phyloP scores from a whole-genome alignment of 2,888 invertebrate genomes.

The Diabrotica balteata region DNA sequence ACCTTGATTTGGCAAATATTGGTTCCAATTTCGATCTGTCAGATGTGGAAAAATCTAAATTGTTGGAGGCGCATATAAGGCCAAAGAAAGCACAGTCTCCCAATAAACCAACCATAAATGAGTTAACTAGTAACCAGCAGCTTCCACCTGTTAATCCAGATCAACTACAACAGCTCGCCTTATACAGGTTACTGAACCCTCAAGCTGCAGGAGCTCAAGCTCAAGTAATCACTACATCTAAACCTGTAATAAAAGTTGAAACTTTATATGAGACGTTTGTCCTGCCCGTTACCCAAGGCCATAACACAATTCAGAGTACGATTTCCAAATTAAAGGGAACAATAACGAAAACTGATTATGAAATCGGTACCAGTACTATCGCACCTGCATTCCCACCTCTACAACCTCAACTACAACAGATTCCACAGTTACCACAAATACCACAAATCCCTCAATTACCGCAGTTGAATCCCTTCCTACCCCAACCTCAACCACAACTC shows the following conservation, averaged over 20 bases:
- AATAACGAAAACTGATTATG: slow-evolving; percentile 80
- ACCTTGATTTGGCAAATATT: slow-evolving; percentile 75
- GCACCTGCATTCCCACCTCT: slow-evolving; percentile 62
- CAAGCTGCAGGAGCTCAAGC: slow-evolving; percentile 71
- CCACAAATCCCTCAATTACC: slow-evolving; percentile 45
- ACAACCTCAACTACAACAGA: slow-evolving; percentile 52
- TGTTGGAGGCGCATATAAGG: slow-evolving; percentile 63
- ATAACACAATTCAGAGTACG: slow-evolving; percentile 78
- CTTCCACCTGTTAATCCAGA: slow-evolving; percentile 40
- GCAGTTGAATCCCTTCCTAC: slow-evolving; percentile 64
- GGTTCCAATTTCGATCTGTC: slow-evolving; percentile 76
- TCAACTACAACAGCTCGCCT: slow-evolving; percentile 57
- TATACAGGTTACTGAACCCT: slow-evolving; percentile 72
- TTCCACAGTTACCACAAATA: slow-evolving; percentile 42
- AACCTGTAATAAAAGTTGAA: slow-evolving; percentile 77
- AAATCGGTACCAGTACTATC: slow-evolving; percentile 77
- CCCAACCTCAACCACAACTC: slow-evolving; percentile 71
- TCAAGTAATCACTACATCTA: slow-evolving; percentile 79
- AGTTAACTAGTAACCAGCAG: slow-evolving; percentile 51
- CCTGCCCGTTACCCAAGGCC: slow-evolving; percentile 79
- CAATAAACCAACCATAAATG: slow-evolving; percentile 46
- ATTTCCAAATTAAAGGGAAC: slow-evolving; percentile 80
- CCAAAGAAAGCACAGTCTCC: slow-evolving; percentile 59
- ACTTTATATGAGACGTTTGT: slow-evolving; percentile 85
- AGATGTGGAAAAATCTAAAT: slow-evolving; percentile 72